Conservation (phyloP, 2,113 vertebrate species). For the Oncorhynchus nerka region DNA sequence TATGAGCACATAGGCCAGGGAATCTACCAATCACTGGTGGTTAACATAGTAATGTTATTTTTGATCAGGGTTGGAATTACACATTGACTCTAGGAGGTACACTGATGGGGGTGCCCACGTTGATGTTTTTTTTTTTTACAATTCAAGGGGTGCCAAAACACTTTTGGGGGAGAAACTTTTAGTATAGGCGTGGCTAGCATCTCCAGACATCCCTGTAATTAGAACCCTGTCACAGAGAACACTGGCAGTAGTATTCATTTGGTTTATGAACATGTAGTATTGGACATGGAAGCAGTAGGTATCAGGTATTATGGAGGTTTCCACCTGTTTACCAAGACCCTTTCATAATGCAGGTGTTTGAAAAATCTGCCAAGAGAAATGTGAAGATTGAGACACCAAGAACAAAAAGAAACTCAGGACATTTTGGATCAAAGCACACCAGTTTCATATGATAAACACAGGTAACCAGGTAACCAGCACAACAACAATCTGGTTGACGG, state of each 20-base stretch:
- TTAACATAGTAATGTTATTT: background rate
- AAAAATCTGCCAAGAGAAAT: constrained; percentile 69
- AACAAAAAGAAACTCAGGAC: background rate
- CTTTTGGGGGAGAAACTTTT: background rate
- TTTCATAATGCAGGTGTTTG: constrained; percentile 60
- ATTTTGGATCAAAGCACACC: background rate
- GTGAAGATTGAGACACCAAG: constrained; percentile 28
- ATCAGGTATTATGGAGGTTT: constrained; percentile 2
- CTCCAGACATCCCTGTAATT: background rate
- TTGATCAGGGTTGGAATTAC: too few relatives aligned
- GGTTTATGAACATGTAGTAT: too few relatives aligned
- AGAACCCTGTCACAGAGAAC: background rate
- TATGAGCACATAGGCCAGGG: constrained; percentile 22
- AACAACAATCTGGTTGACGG: background rate
- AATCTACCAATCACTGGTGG: background rate
- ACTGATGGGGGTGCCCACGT: too few relatives aligned
- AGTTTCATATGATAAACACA: background rate
- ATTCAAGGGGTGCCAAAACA: background rate
- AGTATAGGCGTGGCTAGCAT: background rate
- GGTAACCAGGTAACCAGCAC: constrained; percentile 1
- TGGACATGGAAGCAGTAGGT: background rate
- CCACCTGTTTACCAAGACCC: constrained; percentile 71
- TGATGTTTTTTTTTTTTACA: too few relatives aligned
- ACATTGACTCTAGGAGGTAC: too few relatives aligned
- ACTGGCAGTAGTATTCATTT: background rate